A percentile compares a stretch with the other conserved stretches of the same genome.
phyloP scores from a whole-genome alignment of 2,797 vertebrate species.

The Adrianichthys oophorus region DNA sequence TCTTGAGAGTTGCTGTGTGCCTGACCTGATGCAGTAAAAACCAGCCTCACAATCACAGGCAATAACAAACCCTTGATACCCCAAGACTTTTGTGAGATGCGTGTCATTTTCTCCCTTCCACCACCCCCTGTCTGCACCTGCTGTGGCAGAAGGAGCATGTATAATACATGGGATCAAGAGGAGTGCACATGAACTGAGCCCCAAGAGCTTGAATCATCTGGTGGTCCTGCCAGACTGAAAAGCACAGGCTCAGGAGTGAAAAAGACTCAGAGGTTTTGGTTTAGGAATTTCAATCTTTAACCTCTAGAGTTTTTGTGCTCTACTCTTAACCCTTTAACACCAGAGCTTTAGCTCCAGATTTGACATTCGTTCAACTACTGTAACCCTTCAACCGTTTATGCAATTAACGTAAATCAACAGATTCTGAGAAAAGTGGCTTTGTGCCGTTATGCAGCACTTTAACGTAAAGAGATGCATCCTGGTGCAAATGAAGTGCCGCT shows the following conservation, averaged over 20 bases:
- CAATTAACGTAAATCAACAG: too few relatives aligned
- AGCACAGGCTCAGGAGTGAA: not conserved
- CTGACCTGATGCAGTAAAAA: constrained; percentile 16
- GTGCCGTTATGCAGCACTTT: too few relatives aligned
- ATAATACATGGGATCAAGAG: constrained; percentile 26
- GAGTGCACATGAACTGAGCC: constrained; percentile 3
- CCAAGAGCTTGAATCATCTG: constrained; percentile 14
- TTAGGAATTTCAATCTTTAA: not conserved
- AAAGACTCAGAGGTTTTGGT: not conserved
- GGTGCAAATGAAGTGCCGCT: too few relatives aligned
- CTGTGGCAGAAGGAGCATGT: constrained; percentile 25
- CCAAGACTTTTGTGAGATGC: not conserved
- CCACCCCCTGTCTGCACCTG: constrained; percentile 23
- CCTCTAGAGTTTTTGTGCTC: not conserved
- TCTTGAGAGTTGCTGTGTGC: constrained; percentile 22
- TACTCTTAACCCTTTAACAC: not conserved
- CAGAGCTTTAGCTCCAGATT: not conserved
- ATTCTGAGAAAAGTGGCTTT: too few relatives aligned
- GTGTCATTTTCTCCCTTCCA: constrained; percentile 6
- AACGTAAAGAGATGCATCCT: too few relatives aligned
- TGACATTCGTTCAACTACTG: too few relatives aligned
- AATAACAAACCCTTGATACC: constrained; percentile 5
- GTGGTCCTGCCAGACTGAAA: constrained; percentile 14
- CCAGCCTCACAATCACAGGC: constrained; percentile 13
- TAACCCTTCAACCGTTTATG: too few relatives aligned